Percentiles rank a stretch among this genome's conserved stretches.
Evolutionary conservation across 2,888 invertebrate species (phyloP).

Genomic region (Dryobota labecula): DNA sequence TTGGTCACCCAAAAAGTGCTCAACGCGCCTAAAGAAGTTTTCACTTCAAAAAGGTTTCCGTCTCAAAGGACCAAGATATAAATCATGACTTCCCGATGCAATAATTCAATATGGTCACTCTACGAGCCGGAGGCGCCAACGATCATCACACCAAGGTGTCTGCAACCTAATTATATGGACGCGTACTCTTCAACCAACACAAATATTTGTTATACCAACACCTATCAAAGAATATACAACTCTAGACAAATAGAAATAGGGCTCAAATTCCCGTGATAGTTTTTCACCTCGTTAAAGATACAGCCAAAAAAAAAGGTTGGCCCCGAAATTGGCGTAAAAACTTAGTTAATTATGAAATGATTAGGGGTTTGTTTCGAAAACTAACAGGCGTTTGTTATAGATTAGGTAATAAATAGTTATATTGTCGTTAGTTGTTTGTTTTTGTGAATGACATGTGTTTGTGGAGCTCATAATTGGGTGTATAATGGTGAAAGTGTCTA

Average conservation of each 20-base stretch:
- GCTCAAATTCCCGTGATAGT: constrained; percentile 59
- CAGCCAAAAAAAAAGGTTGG: constrained; percentile 70
- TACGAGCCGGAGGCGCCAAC: constrained; percentile 84
- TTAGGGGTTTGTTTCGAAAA: constrained; percentile 86
- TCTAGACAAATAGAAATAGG: constrained; percentile 60
- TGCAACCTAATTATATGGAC: constrained; percentile 87
- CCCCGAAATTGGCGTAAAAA: constrained; percentile 88
- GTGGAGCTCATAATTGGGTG: constrained; percentile 62
- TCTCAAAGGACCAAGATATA: constrained; percentile 23
- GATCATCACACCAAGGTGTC: constrained; percentile 87
- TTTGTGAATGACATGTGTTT: constrained; percentile 81
- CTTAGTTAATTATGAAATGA: constrained; percentile 88
- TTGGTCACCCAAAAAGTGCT: no score
- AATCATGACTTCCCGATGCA: constrained; percentile 61
- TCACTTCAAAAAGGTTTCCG: no score
- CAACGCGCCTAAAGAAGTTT: no score
- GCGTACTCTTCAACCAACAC: constrained; percentile 82
- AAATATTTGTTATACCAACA: constrained; percentile 80
- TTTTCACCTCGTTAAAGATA: constrained; percentile 70
- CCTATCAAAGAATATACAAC: constrained; percentile 68
- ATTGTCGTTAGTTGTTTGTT: constrained; percentile 87
- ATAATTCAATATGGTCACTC: constrained; percentile 69
- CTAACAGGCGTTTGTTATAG: constrained; percentile 87
- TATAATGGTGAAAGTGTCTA: constrained; percentile 49
- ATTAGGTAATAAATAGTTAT: constrained; percentile 89